phyloP scores from a whole-genome alignment of 2,888 invertebrate species.

The Operophtera brumata region DNA sequence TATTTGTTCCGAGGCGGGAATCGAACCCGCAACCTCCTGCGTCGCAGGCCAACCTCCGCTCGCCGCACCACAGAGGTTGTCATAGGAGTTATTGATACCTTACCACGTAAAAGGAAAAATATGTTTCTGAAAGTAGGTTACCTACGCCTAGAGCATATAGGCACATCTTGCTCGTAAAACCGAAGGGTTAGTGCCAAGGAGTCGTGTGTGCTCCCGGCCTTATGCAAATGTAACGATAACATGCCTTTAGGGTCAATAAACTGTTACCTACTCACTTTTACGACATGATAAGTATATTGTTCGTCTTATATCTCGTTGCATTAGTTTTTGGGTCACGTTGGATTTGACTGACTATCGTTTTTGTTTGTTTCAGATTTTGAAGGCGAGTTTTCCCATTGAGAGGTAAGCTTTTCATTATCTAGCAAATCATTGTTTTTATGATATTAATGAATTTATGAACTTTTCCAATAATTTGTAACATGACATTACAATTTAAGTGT shows the following conservation, averaged over 20 bases:
- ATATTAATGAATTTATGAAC: too few species aligned
- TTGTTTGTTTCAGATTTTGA: constrained; percentile 59
- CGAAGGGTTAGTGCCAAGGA: constrained; percentile 59
- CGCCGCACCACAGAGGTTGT: too few species aligned
- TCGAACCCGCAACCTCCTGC: too few species aligned
- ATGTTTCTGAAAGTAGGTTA: constrained; percentile 40
- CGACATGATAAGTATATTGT: constrained; percentile 76
- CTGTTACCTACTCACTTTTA: constrained; percentile 74
- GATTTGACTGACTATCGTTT: constrained; percentile 46
- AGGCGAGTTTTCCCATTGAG: constrained; percentile 21
- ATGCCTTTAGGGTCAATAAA: constrained; percentile 76
- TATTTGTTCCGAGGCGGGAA: too few species aligned
- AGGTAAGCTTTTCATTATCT: constrained; percentile 7
- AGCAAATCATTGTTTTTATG: too few species aligned
- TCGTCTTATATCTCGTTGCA: constrained; percentile 50
- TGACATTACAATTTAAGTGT: too few species aligned
- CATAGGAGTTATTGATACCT: constrained; percentile 5
- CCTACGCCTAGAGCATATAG: constrained; percentile 42
- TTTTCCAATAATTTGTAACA: too few species aligned
- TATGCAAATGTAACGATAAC: constrained; percentile 78
- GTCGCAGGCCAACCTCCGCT: too few species aligned
- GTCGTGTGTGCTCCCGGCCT: constrained; percentile 55
- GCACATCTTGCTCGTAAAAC: constrained; percentile 63
- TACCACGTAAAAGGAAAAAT: constrained; percentile 32
- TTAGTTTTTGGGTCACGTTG: constrained; percentile 54